phyloP scores from a whole-genome alignment of 2,113 vertebrate genomes.

The Myocastor coypus region DNA sequence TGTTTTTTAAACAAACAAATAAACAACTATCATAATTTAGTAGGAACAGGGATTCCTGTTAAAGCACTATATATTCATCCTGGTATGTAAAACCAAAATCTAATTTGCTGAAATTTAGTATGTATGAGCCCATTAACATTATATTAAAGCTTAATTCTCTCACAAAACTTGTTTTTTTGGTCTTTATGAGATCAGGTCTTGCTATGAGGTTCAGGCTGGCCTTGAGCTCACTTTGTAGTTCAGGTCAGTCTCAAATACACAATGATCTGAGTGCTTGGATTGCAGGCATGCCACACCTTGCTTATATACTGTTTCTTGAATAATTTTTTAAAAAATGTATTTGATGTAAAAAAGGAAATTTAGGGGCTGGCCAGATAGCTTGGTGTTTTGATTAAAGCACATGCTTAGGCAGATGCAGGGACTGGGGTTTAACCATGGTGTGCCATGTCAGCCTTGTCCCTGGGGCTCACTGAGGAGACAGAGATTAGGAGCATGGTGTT shows the following conservation, averaged over 20 bases:
- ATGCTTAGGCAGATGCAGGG: too few relatives aligned
- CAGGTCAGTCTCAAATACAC: too few relatives aligned
- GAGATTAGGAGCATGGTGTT: too few relatives aligned
- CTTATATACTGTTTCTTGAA: not conserved
- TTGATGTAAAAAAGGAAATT: conserved; percentile 44
- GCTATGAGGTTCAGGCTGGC: too few relatives aligned
- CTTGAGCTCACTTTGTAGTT: too few relatives aligned
- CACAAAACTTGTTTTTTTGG: not conserved
- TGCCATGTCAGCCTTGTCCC: too few relatives aligned
- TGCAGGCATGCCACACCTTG: not conserved
- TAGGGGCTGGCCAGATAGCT: too few relatives aligned
- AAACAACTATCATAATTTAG: not conserved
- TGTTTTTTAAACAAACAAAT: not conserved
- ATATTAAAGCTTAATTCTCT: conserved; percentile 58
- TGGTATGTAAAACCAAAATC: not conserved
- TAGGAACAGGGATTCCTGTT: not conserved
- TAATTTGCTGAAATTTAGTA: conserved; percentile 18
- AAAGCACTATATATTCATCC: conserved; percentile 3
- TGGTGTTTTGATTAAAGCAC: too few relatives aligned
- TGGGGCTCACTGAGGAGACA: too few relatives aligned
- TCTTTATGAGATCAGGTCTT: too few relatives aligned
- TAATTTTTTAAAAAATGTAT: conserved; percentile 17
- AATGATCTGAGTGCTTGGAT: too few relatives aligned
- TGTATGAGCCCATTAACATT: not conserved
- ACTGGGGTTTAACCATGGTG: too few relatives aligned